Conservation (phyloP, 2,888 invertebrate genomes). For the Griposia aprilina region DNA sequence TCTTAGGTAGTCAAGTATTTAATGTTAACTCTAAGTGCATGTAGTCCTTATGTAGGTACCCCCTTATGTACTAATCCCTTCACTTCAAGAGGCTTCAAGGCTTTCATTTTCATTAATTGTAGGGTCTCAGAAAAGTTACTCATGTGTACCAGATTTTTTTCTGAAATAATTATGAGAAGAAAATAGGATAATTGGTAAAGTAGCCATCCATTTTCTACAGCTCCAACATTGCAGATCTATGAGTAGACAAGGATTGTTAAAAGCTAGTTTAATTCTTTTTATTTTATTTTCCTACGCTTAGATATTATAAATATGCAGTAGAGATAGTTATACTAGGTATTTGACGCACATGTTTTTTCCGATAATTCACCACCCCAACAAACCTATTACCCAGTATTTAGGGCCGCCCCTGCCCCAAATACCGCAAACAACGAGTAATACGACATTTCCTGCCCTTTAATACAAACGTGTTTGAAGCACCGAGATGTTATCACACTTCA, state of each 20-base stretch:
- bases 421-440: slow-evolving; percentile 52
- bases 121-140: slow-evolving; percentile 4
- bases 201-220: too few relatives aligned
- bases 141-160: not conserved
- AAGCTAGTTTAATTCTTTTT: too few relatives aligned
- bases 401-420: slow-evolving; percentile 32
- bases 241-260: not conserved
- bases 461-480: slow-evolving; percentile 50
- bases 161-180: not conserved
- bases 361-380: not conserved
- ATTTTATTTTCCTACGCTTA: too few relatives aligned
- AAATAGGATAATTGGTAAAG: not conserved
- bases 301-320: not conserved
- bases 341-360: too few relatives aligned
- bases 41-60: slow-evolving; percentile 18
- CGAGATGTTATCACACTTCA: slow-evolving; percentile 58
- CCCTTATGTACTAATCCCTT: slow-evolving; percentile 15
- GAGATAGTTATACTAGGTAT: not conserved
- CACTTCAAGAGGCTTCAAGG: not conserved
- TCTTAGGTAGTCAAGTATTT: slow-evolving; percentile 29
- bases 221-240: not conserved
- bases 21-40: slow-evolving; percentile 40
- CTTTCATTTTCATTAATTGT: slow-evolving; percentile 9
- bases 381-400: slow-evolving; percentile 32
- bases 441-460: slow-evolving; percentile 62